Evolutionary conservation across 2,113 vertebrate species (phyloP).

Genomic region (Dipodomys merriami): DNA sequence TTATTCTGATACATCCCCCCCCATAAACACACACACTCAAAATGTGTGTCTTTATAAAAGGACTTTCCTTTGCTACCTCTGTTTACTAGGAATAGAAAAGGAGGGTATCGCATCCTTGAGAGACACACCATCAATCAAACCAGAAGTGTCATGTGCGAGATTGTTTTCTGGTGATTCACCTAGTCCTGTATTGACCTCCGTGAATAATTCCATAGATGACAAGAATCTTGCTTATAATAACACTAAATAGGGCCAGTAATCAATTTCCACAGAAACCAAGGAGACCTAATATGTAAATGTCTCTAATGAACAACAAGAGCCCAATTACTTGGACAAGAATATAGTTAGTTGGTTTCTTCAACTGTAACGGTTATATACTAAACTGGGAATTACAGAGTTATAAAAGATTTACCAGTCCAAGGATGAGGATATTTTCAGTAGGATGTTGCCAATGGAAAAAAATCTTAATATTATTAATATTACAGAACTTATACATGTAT

Average conservation of each 20-base stretch:
- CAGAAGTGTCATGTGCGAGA: slow-evolving; percentile 40
- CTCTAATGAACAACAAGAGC: slow-evolving; percentile 67
- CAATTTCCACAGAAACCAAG: slow-evolving; percentile 62
- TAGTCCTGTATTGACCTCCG: slow-evolving; percentile 45
- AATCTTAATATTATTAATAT: slow-evolving; percentile 64
- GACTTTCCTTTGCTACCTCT: slow-evolving; percentile 54
- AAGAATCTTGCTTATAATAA: slow-evolving; percentile 54
- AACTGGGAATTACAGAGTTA: slow-evolving; percentile 45
- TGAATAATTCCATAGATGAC: slow-evolving; percentile 53
- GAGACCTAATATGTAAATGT: slow-evolving; percentile 59
- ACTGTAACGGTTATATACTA: slow-evolving; percentile 51
- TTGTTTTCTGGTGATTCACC: slow-evolving; percentile 61
- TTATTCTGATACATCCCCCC: slow-evolving; percentile 52
- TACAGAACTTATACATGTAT: slow-evolving; percentile 62
- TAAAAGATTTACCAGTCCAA: slow-evolving; percentile 63
- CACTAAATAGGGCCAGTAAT: slow-evolving; percentile 68
- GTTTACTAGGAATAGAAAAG: slow-evolving; percentile 60
- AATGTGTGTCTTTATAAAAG: slow-evolving; percentile 58
- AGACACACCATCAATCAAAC: slow-evolving; percentile 10
- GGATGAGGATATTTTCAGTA: slow-evolving; percentile 36
- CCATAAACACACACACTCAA: background rate
- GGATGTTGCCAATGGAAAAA: slow-evolving; percentile 41
- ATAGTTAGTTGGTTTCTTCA: slow-evolving; percentile 70
- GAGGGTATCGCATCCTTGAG: slow-evolving; percentile 13
- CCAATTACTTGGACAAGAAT: slow-evolving; percentile 62